Evolutionary conservation across 2,113 vertebrate genomes (phyloP), one percentile per base, ranked within the genome.

Genomic region (Gopherus evgoodei): DNA sequence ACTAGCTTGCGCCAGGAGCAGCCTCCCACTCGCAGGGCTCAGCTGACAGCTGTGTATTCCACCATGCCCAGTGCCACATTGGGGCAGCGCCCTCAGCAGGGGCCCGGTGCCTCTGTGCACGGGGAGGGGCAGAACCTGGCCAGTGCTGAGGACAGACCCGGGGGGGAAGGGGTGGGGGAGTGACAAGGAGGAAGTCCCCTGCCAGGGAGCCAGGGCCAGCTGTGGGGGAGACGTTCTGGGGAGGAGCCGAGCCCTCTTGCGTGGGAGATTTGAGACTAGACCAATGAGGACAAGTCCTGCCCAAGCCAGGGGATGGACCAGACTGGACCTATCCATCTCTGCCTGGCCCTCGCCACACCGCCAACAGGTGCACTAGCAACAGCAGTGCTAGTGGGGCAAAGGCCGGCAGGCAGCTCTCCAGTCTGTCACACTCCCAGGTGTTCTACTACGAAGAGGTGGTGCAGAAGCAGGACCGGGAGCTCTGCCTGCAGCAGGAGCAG

Each of bases 371-470:
- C 56, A 11, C 47, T 25, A 10, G 3, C 6, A 10, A 19, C 52
- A 6, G 24, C 42, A 42, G 42, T 42, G 54, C 22, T 9, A 13
- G 25, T 3, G 2, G 12, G 59, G 27, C 12, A 1, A 6, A 8
- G 59, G 29, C 59, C 2, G 59, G 59, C 29, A 62, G 11, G 29
- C 11, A 31, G 29, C 29, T 14, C 31, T 31, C 17, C 16, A 1
- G 62, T 62, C 72, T 42, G 53, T 81, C 69, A 11, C 13, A 79
- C 72, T 50, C 3, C 29, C 97, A 98, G 98, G 96, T 97, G 83
- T 95, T 90, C 31, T 96, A 97, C 82, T 98, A 97, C 13, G 98
- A 98, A 82, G 94, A 94, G 8, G 96, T 96, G 88, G 92, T 98
- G 59, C 97, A 82, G 57, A 95, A 89, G 86, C 97, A 95, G 62